Conservation (phyloP, 2,888 invertebrate species). For the Aporophyla nigra region DNA sequence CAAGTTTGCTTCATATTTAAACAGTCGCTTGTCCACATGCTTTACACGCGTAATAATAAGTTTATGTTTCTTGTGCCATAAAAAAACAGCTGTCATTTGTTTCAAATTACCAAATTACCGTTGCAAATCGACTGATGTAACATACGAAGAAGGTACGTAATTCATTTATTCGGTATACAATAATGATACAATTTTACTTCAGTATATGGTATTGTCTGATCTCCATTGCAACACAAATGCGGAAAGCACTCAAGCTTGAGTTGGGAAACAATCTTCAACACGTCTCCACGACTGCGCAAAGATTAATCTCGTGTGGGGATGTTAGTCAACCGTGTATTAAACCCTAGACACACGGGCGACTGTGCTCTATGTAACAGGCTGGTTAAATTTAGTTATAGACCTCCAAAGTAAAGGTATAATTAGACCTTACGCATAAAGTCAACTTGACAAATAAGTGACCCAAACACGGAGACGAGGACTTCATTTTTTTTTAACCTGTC, state of each 20-base stretch:
- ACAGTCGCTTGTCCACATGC: neutral
- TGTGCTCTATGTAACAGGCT: neutral
- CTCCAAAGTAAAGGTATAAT: neutral
- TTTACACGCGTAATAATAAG: conserved; percentile 2
- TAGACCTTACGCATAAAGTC: no score
- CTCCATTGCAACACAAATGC: conserved; percentile 57
- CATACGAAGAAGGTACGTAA: neutral
- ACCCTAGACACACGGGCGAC: conserved; percentile 28
- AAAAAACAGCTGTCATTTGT: conserved; percentile 18
- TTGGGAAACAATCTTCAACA: conserved; percentile 60
- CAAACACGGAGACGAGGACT: neutral
- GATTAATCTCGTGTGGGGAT: conserved; percentile 53
- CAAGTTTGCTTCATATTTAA: neutral
- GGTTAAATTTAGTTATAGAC: neutral
- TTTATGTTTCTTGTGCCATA: neutral
- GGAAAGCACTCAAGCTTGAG: conserved; percentile 53
- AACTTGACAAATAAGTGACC: neutral
- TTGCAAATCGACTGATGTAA: conserved; percentile 28
- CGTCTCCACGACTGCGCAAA: conserved; percentile 55
- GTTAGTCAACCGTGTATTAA: conserved; percentile 51
- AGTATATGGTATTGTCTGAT: conserved; percentile 36
- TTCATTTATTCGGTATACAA: conserved; percentile 1
- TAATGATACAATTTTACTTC: conserved; percentile 18
- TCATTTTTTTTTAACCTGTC: neutral
- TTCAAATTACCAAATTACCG: conserved; percentile 25